These are phyloP conservation scores for Disparrhopalites patrizii DNA, from an alignment of 2,888 invertebrate species.

Conservation along the genomic window DNA sequence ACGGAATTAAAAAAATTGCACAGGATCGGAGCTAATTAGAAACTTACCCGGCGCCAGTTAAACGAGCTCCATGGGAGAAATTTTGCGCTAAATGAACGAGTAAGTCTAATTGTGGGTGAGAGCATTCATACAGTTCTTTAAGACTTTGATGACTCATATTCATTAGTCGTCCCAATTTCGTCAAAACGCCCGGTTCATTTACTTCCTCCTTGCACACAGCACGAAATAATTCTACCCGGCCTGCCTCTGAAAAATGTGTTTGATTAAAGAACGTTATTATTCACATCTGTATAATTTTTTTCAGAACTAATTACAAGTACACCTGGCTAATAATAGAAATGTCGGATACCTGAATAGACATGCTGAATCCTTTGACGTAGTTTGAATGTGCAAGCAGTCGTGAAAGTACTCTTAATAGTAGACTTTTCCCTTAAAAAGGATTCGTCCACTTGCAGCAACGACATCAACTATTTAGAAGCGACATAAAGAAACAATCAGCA, in stretches of 20 bases:
- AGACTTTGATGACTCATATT: conserved; percentile 82
- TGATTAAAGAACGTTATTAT: no score
- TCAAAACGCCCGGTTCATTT: conserved; percentile 51
- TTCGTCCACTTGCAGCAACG: conserved; percentile 18
- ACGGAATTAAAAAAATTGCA: not conserved
- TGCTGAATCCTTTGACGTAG: conserved; percentile 82
- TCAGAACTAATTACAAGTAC: no score
- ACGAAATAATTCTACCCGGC: conserved; percentile 74
- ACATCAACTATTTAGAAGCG: conserved; percentile 4
- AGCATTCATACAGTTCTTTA: conserved; percentile 83
- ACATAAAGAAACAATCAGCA: no score
- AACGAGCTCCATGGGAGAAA: conserved; percentile 72
- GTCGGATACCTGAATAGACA: conserved; percentile 78
- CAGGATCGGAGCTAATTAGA: no score
- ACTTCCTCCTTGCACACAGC: conserved; percentile 41
- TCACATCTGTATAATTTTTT: no score
- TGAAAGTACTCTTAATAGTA: conserved; percentile 16
- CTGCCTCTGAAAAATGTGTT: conserved; percentile 70
- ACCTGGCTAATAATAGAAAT: no score
- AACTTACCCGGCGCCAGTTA: conserved; percentile 86
- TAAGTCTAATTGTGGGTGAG: conserved; percentile 78
- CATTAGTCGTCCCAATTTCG: conserved; percentile 75
- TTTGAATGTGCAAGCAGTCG: conserved; percentile 58
- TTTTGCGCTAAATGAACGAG: conserved; percentile 71
- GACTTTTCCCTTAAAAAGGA: conserved; percentile 1